phyloP scores from a whole-genome alignment of 1,140 invertebrate genomes.

The Eufriesea mexicana region DNA sequence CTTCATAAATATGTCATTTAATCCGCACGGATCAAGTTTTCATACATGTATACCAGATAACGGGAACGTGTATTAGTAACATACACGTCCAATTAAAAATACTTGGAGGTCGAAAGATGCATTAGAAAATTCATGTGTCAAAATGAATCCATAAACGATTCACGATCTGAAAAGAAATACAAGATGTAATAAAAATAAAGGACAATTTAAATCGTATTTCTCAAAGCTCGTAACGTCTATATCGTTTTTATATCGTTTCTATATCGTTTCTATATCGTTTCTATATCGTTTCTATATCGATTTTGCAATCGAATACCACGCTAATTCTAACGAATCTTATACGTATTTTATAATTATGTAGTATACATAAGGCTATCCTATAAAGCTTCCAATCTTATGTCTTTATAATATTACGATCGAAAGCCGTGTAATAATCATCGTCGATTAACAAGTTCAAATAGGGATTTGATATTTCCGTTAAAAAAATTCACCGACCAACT shows the following conservation, averaged over 20 bases:
- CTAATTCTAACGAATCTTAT: background rate
- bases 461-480: no score
- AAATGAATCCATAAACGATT: background rate
- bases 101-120: rapidly evolving
- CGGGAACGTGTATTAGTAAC: background rate
- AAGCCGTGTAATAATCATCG: no score
- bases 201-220: background rate
- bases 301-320: background rate
- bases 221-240: background rate
- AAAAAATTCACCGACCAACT: no score
- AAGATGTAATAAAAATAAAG: background rate
- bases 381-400: no score
- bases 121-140: rapidly evolving
- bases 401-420: no score
- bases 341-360: no score
- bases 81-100: background rate
- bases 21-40: no score
- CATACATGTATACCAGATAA: no score
- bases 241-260: background rate
- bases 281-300: background rate
- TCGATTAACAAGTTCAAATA: no score
- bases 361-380: no score
- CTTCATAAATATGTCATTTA: no score
- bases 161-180: background rate
- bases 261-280: background rate